Evolutionary conservation across 2,113 vertebrate genomes (phyloP), one percentile per base, ranked within the genome.

Genomic region (Larimichthys polyactis): DNA sequence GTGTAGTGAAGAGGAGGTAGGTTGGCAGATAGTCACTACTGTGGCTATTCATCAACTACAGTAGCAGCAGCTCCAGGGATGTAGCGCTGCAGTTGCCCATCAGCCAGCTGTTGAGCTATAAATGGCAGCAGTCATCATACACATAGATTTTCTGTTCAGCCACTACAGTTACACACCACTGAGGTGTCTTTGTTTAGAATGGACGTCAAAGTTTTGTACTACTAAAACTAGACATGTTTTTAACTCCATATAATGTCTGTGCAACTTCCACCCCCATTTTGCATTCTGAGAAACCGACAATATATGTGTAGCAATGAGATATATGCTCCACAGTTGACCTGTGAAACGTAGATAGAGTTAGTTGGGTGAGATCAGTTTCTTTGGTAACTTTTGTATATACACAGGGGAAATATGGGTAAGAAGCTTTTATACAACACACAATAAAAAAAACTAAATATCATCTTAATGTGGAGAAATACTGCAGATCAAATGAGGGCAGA

Each of bases 31-130:
- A 77, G 66, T 66, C 62, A 58, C 44, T 62, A 44, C 44, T 51
- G 59, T 67, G 64, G 75, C 72, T 80, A 72, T 84, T 82, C 65
- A 87, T 87, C 78, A 89, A 68, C 60, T 71, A 63, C 77, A 85
- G 65, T 43, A 63, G 73, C 65, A 65, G 52, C 51, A 87, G 60
- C 82, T 81, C 59, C 65, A 63, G 82, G 79, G 81, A 84, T 65
- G 22, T 9, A 43, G 76, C 8, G 3, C 36, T 4, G 5, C 1
- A 5, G 71, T 20, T 77, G 49, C 86, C 68, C 65, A 81, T 70
- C 72, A 87, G 62, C 84, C 79, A 81, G 79, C 72, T 78, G 82
- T 83, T 79, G 44, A 67, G 60, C 58, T 80, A 43, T 74, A 79
- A 86, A 90, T 83, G 82, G 80, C 82, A 74, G 69, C 59, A 79